Base-by-base conservation (phyloP, 2,797 vertebrate species). In the Typhlichthys subterraneus region DNA sequence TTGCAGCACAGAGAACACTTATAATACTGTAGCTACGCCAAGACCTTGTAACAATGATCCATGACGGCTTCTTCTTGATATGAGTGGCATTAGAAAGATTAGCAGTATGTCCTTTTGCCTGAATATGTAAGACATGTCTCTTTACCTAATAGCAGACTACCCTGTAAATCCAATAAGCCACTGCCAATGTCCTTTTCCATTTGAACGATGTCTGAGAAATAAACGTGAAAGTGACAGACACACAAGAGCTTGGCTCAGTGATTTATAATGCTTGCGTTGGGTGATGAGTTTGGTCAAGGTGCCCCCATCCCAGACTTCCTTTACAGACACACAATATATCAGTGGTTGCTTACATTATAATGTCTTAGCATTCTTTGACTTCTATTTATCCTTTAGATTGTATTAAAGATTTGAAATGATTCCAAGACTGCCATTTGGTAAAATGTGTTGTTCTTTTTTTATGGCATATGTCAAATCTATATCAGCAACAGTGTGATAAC, bases 231-330 rank as follows among this genome's bases (percentile, higher is more conserved):
- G 69, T 63, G 72, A 72, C 69, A 38, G 64, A 57, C 54, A 51
- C 58, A 55, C 46, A 31, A 38, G 49, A 60, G 53, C 60, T 61
- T 53, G 61, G 7, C 78, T 46, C 54, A 12, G 68, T 75, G 76
- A 83, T 86, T 81, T 79, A 85, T 84, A 57, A 53, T 38, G 31
- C 63, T 67, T 63, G 70, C 71, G 79, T 77, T 48, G 38, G 15
- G 57, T 81, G 58, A 84, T 73, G 67, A 74, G 67, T 72, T 73
- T 58, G 63, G 79, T 83, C 75, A 85, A 87, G 76, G 85, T 88
- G 81, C 65, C 82, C 74, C 57, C 33, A 62, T 64, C 23, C 68
- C 62, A 56, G 71, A 59, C 59, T 8, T 47, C 51, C 65, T 51
- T 68, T 79, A 66, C 46, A 66, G 80, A 69, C 9, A 42, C 38